Conservation (phyloP, 2,797 vertebrate genomes). For the Channa striata region DNA sequence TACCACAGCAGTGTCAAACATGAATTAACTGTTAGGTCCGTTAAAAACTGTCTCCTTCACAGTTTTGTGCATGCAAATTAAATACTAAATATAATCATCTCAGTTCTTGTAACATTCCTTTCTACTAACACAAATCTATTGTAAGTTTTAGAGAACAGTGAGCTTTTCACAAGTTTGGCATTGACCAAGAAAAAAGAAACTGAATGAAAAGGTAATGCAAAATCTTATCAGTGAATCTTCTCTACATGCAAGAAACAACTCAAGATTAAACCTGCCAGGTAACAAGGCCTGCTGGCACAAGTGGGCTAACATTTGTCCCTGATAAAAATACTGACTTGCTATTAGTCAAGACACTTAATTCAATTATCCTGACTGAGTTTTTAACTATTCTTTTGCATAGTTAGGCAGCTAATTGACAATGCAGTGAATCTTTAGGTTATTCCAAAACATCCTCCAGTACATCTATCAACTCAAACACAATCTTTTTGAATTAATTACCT, state of each 20-base stretch:
- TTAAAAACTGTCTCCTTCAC: too few species aligned
- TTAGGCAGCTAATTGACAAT: neutral
- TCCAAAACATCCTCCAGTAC: neutral
- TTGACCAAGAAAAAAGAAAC: neutral
- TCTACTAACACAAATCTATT: too few species aligned
- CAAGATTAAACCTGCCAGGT: slow-evolving; percentile 8
- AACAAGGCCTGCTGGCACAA: neutral
- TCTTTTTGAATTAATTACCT: slow-evolving; percentile 87
- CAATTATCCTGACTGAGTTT: neutral
- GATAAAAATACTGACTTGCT: neutral
- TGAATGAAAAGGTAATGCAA: neutral
- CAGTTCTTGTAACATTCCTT: neutral
- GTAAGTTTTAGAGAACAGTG: neutral
- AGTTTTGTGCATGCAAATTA: too few species aligned
- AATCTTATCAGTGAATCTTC: slow-evolving; percentile 1
- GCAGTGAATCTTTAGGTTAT: neutral
- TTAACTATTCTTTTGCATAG: neutral
- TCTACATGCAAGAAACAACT: neutral
- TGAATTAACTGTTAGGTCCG: too few species aligned
- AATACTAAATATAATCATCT: too few species aligned
- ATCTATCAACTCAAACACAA: neutral
- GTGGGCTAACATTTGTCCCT: neutral
- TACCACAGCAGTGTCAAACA: neutral
- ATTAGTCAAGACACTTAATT: neutral
- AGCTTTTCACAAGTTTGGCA: neutral